Base-by-base conservation (phyloP, 1,140 invertebrate species). In the Hesperophylax magnus region DNA sequence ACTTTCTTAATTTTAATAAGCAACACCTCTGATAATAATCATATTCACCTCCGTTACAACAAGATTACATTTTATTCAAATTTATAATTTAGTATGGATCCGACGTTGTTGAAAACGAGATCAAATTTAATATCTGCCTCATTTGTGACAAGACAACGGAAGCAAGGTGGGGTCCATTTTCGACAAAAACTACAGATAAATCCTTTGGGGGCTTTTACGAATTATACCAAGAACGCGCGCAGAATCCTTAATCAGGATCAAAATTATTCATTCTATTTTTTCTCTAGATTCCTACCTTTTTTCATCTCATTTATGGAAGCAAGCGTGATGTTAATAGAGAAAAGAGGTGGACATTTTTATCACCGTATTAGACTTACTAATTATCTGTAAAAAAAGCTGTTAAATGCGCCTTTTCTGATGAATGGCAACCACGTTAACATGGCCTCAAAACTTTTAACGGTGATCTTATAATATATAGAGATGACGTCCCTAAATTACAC, bases 331-430 rank as follows among this genome's bases (percentile, higher is more conserved):
- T 14, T 14, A 47, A 11, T 47, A 34, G 34, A 34, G 34, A 34
- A 34, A 11, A 14, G 39, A 47, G 39, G 39, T 47, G 39, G 9
- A 1, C 39, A 77, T 65, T 61, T 82, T 82, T 82, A 82, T 74
- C 79, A 56, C 18, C 47, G 31, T 76, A 74, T 82, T 77, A 18
- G 69, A 72, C 24, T 61, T 17, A 34, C 52, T 81, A 81, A 77
- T 72, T 54, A 61, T 27, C 22, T 31, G 78, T 81, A 78, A 81
- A 81, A n/a, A 78, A 72, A 14, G 18, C 27, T 52, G 34, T 78
- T 78, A 77, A 81, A 77, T 61, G 27, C 24, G 24, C 58, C 58
- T 63, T 65, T 65, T 65, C 24, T 47, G 39, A 47, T 47, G 11
- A 11, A 47, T 47, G 39, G 14, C 11, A 47, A 47, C 14, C 39